phyloP scores from a whole-genome alignment of 2,797 vertebrate species.

The Smutsia gigantea region DNA sequence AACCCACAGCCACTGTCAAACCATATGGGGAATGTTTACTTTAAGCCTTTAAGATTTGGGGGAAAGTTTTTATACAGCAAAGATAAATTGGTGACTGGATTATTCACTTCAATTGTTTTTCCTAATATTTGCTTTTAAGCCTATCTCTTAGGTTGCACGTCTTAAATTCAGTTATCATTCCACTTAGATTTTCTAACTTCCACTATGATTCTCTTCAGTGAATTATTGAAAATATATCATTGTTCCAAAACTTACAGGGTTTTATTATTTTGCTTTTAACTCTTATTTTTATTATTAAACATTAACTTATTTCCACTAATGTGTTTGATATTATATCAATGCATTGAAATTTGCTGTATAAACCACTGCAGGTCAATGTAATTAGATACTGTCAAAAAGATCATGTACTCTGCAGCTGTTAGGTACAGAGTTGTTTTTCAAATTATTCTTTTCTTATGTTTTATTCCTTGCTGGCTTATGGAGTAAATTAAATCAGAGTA shows the following conservation, averaged over 20 bases:
- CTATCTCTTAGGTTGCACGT: background rate
- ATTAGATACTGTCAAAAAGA: background rate
- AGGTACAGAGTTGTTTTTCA: background rate
- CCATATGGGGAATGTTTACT: background rate
- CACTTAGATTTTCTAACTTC: background rate
- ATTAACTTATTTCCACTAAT: background rate
- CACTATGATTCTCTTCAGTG: background rate
- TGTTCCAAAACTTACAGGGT: background rate
- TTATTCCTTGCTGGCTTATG: background rate
- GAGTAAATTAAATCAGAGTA: background rate
- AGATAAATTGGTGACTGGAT: background rate
- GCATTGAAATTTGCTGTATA: background rate
- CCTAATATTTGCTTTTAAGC: background rate
- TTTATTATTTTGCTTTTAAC: background rate
- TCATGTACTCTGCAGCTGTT: background rate
- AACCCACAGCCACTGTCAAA: background rate
- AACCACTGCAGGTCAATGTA: background rate
- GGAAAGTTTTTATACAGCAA: background rate
- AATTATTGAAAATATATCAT: background rate
- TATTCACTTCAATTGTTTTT: background rate
- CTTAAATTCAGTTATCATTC: background rate
- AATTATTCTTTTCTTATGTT: background rate
- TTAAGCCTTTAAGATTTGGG: background rate
- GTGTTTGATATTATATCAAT: background rate
- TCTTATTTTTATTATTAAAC: background rate